These are phyloP conservation scores for Sylvilagus floridanus DNA, from an alignment of 2,797 vertebrate genomes.

Conservation along the genomic window DNA sequence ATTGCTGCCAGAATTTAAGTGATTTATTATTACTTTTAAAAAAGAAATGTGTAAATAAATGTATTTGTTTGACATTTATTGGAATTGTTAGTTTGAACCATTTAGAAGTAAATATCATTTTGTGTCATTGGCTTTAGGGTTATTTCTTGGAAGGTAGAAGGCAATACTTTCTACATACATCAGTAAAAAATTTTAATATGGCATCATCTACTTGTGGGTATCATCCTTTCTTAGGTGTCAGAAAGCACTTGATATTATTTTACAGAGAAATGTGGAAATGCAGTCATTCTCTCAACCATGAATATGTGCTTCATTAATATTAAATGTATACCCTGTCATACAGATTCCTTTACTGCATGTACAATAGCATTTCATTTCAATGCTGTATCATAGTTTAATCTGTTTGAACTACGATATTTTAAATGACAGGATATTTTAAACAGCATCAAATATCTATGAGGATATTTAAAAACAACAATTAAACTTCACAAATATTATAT, in stretches of 20 bases:
- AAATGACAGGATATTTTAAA: slow-evolving; percentile 44
- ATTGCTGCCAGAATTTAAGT: not conserved
- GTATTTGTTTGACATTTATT: slow-evolving; percentile 21
- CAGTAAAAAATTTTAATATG: not conserved
- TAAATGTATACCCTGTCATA: not conserved
- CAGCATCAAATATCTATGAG: not conserved
- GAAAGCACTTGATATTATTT: slow-evolving; percentile 40
- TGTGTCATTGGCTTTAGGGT: not conserved
- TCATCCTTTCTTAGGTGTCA: slow-evolving; percentile 18
- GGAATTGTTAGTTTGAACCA: slow-evolving; percentile 40
- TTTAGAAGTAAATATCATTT: not conserved
- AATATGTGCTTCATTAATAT: slow-evolving; percentile 50
- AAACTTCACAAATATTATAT: slow-evolving; percentile 1
- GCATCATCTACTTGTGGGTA: slow-evolving; percentile 1
- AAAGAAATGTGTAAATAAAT: not conserved
- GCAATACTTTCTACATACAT: not conserved
- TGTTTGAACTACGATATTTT: not conserved
- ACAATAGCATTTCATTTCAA: slow-evolving; percentile 51
- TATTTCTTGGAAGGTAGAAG: slow-evolving; percentile 49
- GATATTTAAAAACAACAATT: slow-evolving; percentile 52
- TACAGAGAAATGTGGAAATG: slow-evolving; percentile 1
- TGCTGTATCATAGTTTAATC: slow-evolving; percentile 1
- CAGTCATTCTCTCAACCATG: not conserved
- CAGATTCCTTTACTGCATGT: slow-evolving; percentile 40
- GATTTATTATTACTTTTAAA: not conserved